Conservation (phyloP, 1,140 invertebrate species). For the Hestina assimilis region DNA sequence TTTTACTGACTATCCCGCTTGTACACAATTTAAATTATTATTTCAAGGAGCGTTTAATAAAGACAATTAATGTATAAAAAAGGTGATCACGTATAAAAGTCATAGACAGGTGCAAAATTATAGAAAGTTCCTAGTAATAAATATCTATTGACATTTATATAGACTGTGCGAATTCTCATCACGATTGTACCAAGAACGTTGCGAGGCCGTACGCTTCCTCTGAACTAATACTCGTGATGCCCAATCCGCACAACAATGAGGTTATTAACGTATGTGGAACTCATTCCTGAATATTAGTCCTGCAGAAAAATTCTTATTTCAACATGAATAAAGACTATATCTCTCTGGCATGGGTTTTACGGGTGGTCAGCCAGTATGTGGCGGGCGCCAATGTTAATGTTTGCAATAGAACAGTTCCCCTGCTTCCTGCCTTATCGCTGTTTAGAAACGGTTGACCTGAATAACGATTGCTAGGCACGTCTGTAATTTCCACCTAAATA, state of each 20-base stretch:
- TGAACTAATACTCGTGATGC: constrained; percentile 24
- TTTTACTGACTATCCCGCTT: too few species aligned
- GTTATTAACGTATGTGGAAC: constrained; percentile 16
- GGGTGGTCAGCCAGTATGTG: neutral
- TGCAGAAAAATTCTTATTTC: neutral
- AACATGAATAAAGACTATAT: neutral
- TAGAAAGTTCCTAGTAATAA: constrained; percentile 33
- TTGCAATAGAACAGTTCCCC: constrained; percentile 32
- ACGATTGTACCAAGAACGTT: constrained; percentile 56
- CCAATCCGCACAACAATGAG: constrained; percentile 26
- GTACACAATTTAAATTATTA: neutral
- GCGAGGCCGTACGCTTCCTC: constrained; percentile 63
- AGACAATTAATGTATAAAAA: neutral
- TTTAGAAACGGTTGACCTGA: constrained; percentile 3
- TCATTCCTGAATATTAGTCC: constrained; percentile 6
- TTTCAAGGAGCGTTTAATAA: neutral
- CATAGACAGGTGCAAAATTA: constrained; percentile 12
- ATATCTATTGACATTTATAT: constrained; percentile 24
- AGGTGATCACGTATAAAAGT: constrained; percentile 4
- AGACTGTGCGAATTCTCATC: constrained; percentile 40
- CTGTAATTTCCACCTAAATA: constrained; percentile 9
- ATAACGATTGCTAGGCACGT: constrained; percentile 14
- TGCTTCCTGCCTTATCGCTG: constrained; percentile 37
- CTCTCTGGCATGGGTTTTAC: too few species aligned
- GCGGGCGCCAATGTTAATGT: constrained; percentile 26